Evolutionary conservation across 1,140 invertebrate genomes (phyloP).

Genomic region (Diuraphis noxia): DNA sequence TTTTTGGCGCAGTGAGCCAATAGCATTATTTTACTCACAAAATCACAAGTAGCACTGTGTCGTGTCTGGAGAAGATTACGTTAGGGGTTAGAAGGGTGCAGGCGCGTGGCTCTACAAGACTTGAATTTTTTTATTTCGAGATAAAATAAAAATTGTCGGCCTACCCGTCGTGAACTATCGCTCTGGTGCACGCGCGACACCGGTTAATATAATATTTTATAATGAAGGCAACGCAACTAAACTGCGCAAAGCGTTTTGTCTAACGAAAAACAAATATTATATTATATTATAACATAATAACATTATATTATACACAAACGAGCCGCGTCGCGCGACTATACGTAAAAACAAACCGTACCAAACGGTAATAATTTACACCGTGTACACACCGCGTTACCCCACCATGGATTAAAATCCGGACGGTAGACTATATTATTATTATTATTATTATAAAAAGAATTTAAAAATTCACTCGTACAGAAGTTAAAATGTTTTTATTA

Average conservation of each 20-base stretch:
- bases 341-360: neutral
- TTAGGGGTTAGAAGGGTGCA: too few relatives aligned
- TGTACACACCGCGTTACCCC: neutral
- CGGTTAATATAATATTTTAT: neutral
- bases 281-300: neutral
- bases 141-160: neutral
- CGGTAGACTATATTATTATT: neutral
- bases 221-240: neutral
- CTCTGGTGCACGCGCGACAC: neutral
- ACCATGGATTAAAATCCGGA: constrained; percentile 6
- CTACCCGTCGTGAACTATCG: too few relatives aligned
- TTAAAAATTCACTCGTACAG: neutral
- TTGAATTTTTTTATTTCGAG: neutral
- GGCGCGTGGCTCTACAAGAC: neutral
- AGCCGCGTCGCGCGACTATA: too few relatives aligned
- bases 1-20: neutral
- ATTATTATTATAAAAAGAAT: constrained; percentile 18
- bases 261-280: constrained; percentile 11
- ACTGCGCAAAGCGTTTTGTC: neutral
- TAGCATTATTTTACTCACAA: neutral
- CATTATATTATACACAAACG: neutral
- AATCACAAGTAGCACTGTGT: neutral
- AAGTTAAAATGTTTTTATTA: constrained; percentile 26
- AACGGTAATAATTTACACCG: constrained; percentile 17
- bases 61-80: neutral